A percentile compares a stretch with the other conserved stretches of the same genome.
phyloP scores from a whole-genome alignment of 2,113 vertebrate species.

The Hucho hucho region DNA sequence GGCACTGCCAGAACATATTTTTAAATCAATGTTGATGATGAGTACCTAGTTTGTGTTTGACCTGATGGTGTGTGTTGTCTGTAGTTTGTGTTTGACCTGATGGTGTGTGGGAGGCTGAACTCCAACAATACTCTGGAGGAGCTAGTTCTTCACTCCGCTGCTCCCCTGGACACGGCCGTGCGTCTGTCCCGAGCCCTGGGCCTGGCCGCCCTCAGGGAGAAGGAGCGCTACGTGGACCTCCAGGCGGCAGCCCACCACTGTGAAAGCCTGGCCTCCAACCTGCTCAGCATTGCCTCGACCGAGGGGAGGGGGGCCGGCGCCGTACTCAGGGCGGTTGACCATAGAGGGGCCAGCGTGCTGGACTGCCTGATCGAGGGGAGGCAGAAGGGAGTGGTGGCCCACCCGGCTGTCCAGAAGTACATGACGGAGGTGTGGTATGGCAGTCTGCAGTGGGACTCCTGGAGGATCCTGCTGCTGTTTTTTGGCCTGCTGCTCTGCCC shows the following conservation, averaged over 20 bases:
- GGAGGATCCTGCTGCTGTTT: slow-evolving; percentile 61
- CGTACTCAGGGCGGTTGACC: slow-evolving; percentile 56
- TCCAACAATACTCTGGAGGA: slow-evolving; percentile 55
- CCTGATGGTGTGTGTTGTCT: slow-evolving; percentile 1
- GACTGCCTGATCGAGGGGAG: slow-evolving; percentile 61
- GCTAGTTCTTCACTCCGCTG: slow-evolving; percentile 54
- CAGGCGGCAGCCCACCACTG: slow-evolving; percentile 56
- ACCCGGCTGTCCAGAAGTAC: slow-evolving; percentile 64
- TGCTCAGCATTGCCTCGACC: slow-evolving; percentile 52
- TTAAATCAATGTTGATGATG: too few relatives aligned
- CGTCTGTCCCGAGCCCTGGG: slow-evolving; percentile 61
- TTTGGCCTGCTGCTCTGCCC: slow-evolving; percentile 57
- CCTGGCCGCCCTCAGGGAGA: slow-evolving; percentile 55
- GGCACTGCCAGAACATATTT: too few relatives aligned
- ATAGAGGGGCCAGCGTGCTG: slow-evolving; percentile 48
- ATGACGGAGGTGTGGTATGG: slow-evolving; percentile 65
- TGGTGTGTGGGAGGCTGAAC: slow-evolving; percentile 65
- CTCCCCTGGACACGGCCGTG: slow-evolving; percentile 60
- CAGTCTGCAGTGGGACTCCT: slow-evolving; percentile 54
- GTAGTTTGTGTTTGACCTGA: slow-evolving; percentile 68
- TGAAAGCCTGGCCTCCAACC: slow-evolving; percentile 59
- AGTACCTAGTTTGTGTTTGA: too few relatives aligned
- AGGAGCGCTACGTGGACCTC: slow-evolving; percentile 56
- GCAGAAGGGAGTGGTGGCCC: slow-evolving; percentile 61
- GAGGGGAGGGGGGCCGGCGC: slow-evolving; percentile 42